phyloP scores from a whole-genome alignment of 2,797 vertebrate species.

The Decapterus maruadsi region DNA sequence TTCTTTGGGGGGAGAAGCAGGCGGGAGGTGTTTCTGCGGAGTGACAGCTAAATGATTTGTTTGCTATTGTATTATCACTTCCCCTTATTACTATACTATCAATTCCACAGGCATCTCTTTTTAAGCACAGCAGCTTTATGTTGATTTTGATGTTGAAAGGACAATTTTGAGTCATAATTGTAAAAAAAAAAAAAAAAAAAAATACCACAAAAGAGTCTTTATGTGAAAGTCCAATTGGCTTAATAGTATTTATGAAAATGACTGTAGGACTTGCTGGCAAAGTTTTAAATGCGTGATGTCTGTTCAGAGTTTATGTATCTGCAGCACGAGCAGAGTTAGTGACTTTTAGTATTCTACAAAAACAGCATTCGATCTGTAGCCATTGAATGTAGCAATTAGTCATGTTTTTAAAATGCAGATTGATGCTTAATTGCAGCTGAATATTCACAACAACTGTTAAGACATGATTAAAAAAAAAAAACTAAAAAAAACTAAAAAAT shows the following conservation, averaged over 20 bases:
- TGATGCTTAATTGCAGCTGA: slow-evolving; percentile 17
- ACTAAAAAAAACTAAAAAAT: slow-evolving; percentile 13
- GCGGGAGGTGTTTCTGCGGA: slow-evolving; percentile 55
- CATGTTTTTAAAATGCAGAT: slow-evolving; percentile 8
- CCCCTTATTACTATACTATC: slow-evolving; percentile 15
- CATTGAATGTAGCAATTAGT: slow-evolving; percentile 24
- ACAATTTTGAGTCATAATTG: slow-evolving; percentile 6
- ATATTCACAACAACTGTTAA: slow-evolving; percentile 25
- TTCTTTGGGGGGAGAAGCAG: slow-evolving; percentile 43
- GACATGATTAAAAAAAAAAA: slow-evolving; percentile 37
- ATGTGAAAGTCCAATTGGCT: slow-evolving; percentile 7
- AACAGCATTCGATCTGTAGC: slow-evolving; percentile 20
- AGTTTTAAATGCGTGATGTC: slow-evolving; percentile 14
- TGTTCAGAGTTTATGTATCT: slow-evolving; percentile 9
- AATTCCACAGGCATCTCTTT: slow-evolving; percentile 27
- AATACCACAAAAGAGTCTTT: slow-evolving; percentile 2
- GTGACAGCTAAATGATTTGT: slow-evolving; percentile 62
- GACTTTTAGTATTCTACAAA: slow-evolving; percentile 15
- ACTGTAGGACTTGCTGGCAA: slow-evolving; percentile 21
- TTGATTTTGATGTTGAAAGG: slow-evolving; percentile 15
- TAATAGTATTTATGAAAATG: slow-evolving; percentile 9
- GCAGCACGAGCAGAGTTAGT: slow-evolving; percentile 8
- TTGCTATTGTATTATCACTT: slow-evolving; percentile 52
- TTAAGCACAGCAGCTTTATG: slow-evolving; percentile 25
- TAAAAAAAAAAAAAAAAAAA: slow-evolving; percentile 17